Base-by-base conservation (phyloP, 2,888 invertebrate species). In the Flexamia atlantica region DNA sequence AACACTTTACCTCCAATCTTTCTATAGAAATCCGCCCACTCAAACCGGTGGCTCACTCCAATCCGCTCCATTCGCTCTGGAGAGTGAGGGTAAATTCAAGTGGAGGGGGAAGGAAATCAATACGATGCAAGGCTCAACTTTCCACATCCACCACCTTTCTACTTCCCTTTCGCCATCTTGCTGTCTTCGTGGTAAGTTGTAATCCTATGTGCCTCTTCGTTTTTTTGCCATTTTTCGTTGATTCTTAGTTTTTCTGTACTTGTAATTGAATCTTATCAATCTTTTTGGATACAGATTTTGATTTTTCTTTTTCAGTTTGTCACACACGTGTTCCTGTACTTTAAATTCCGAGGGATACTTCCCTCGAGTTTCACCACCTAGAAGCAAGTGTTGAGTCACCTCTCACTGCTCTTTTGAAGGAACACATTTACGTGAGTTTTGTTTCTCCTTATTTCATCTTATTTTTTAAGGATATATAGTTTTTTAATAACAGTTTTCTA, bases 161-260 rank as follows among this genome's bases (percentile, higher is more conserved):
- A 40, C 40, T 46, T 64, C 64, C 80, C 80, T 80, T 80, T 80
- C 80, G 80, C 60, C 60, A 80, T 32, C 60, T 57, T 80, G 80
- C 80, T 40, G 80, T 80, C 80, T 57, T 80, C 80, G 57, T 80
- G 80, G 80, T 80, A 80, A 57, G 80, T 80, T 46, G 7, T 46
- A 3, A 30, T 25, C 40, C 7, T 25, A 10, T 2, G 57, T 32
- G 17, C 25, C n/a, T n/a, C n/a, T 80, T 12, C 0, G 14, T 28
- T 20, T 20, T 80, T 5, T 32, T 32, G 32, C 1, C 14, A 28
- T 32, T 80, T 60, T 23, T 32, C 46, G 23, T 57, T 32, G 14
- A 46, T 7, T 36, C 9, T 36, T 36, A 9, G 5, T 9, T 7
- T 36, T 36, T 9, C 36, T 9, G 9, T 36, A 4, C 4, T 9